These are phyloP conservation scores for Adelges cooleyi DNA, from an alignment of 1,140 invertebrate genomes.

Conservation along the genomic window DNA sequence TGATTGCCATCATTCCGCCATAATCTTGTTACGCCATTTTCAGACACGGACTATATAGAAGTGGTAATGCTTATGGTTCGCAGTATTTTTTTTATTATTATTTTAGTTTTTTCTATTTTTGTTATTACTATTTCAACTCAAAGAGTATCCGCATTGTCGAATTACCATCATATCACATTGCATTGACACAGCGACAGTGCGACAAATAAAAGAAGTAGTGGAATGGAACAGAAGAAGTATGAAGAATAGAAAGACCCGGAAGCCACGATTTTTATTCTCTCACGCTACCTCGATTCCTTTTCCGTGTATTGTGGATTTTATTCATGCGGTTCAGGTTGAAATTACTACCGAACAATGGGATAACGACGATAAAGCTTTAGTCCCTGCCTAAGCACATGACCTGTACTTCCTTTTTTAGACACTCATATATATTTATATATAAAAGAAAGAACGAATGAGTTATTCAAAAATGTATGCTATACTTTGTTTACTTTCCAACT, in stretches of 20 bases:
- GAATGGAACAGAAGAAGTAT: neutral
- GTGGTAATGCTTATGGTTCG: too few relatives aligned
- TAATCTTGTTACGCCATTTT: too few relatives aligned
- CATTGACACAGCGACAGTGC: neutral
- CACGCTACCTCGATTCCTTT: neutral
- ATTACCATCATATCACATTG: constrained; percentile 16
- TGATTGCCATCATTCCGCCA: too few relatives aligned
- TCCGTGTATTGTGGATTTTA: constrained; percentile 6
- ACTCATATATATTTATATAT: too few relatives aligned
- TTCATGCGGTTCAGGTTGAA: constrained; percentile 7
- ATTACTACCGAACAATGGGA: constrained; percentile 20
- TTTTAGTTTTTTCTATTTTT: too few relatives aligned
- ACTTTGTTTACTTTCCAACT: too few relatives aligned
- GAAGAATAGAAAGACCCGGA: constrained; percentile 21
- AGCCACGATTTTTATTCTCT: constrained; percentile 16
- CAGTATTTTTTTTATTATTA: too few relatives aligned
- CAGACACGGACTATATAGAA: too few relatives aligned
- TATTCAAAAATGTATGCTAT: too few relatives aligned
- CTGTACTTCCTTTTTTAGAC: too few relatives aligned
- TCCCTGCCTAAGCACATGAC: neutral
- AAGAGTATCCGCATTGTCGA: constrained; percentile 13
- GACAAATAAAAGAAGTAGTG: neutral
- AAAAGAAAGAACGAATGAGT: too few relatives aligned
- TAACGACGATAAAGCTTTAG: constrained; percentile 11
- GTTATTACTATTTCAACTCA: neutral